Evolutionary conservation across 2,113 vertebrate species (phyloP).

Genomic region (Emydocephalus ijimae): DNA sequence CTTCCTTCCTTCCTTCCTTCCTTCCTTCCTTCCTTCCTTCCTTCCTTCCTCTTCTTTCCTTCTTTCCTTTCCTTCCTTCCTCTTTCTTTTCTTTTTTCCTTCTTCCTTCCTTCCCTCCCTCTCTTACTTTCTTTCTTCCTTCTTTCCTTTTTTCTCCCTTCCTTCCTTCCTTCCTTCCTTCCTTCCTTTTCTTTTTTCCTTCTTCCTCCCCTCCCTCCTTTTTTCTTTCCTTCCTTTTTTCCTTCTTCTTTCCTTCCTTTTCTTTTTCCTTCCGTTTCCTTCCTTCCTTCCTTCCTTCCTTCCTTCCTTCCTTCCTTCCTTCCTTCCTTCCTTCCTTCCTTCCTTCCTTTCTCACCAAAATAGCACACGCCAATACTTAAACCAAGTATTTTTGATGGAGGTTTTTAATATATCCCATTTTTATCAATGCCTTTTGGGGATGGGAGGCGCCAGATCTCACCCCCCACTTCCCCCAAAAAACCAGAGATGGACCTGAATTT

Average conservation of each 20-base stretch:
- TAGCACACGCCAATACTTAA: not conserved
- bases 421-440: not conserved
- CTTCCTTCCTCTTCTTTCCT: too few relatives aligned
- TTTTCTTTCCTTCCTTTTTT: accelerated
- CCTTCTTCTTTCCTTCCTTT: too few relatives aligned
- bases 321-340: not conserved
- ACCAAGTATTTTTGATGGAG: not conserved
- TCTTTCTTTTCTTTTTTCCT: too few relatives aligned
- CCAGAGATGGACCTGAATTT: not conserved
- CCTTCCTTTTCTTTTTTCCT: accelerated
- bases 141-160: too few relatives aligned
- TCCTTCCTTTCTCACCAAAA: not conserved
- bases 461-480: too few relatives aligned
- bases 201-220: accelerated
- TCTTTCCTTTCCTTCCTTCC: accelerated
- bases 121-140: accelerated
- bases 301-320: too few relatives aligned
- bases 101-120: too few relatives aligned
- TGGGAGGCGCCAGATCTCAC: not conserved
- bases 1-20: too few relatives aligned
- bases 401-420: not conserved
- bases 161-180: too few relatives aligned
- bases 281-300: not conserved
- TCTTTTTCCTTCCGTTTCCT: accelerated
- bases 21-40: too few relatives aligned